Evolutionary conservation across 2,888 invertebrate genomes (phyloP), one percentile per base, ranked within the genome.

Genomic region (Trichopria drosophilae): DNA sequence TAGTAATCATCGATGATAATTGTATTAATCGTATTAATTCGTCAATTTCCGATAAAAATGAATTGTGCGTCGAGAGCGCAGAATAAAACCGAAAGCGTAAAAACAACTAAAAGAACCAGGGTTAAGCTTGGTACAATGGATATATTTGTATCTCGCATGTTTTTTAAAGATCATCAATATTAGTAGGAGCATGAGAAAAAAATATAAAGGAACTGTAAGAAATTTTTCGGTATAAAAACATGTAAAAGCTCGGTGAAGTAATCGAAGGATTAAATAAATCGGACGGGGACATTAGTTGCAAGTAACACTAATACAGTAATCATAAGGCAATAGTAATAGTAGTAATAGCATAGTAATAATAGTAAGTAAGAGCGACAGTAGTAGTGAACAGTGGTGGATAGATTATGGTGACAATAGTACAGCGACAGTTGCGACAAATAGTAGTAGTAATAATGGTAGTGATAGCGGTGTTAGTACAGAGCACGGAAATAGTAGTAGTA

Each of bases 81-180:
- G 40, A 42, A 24, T 40, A 29, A 28, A 47, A 12, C 10, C 15
- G 39, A 55, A 59, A 57, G 62, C 53, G 59, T 61, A 65, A 65
- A 65, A 64, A 70, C 59, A 65, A 57, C 61, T 66, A 66, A 57
- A 57, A 51, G 34, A 60, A 47, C 64, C 65, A 64, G 64, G 61
- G 59, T 61, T 57, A 66, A 64, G 61, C 71, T 70, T 62, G 49
- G 63, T 62, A 63, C 60, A 65, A 58, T 46, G 57, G 57, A 58
- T 63, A 61, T 63, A 62, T 63, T 58, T 43, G 55, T 55, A 52
- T 52, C 49, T 58, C 46, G 58, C 53, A 59, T 53, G 43, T 39
- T 41, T 35, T 55, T 45, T 45, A n/a, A 34, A 26, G n/a, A 26
- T 10, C 9, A 35, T 42, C 46, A 48, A 55, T 48, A 53, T 48